Evolutionary conservation across 2,113 vertebrate species (phyloP), one percentile per base, ranked within the genome.

Genomic region (Planiliza haematocheilus): DNA sequence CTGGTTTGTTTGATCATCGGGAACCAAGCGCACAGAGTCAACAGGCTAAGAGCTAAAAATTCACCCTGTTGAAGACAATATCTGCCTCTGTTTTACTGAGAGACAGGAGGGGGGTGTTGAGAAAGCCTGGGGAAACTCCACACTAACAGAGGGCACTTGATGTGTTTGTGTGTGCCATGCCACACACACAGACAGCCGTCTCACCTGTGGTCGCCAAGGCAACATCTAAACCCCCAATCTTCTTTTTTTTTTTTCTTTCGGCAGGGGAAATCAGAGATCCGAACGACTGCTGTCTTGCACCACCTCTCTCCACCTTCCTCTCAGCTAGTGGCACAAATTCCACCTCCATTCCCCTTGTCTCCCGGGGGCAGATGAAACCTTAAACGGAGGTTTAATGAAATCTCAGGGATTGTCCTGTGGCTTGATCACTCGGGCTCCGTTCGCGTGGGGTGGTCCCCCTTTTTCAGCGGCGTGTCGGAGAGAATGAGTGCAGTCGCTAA

Each of bases 301-400:
- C 45, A n/a, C 83, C 58, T 74, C 36, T 51, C 75, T 21, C 58
- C 74, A 38, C 57, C 70, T 69, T 73, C 56, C 64, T 77, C 52
- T 78, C 74, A 48, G 39, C 77, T 63, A 21, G 4, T 57, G 73
- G 78, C 74, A 78, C 64, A 75, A 49, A 79, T 80, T 81, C 56
- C 60, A 34, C 24, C 66, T 48, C 48, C 55, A 12, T 30, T 65
- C 62, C 68, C 63, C 66, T 37, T 43, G 63, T 70, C 61, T 82
- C 76, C 67, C 70, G 20, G 46, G 74, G 75, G 78, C 70, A 74
- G 51, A 86, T 70, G 56, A 52, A 79, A 76, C 85, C 59, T 78
- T 86, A 84, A 91, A 87, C 82, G 80, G 76, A 70, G 80, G 66
- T 79, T 89, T 84, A 87, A 90, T 89, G 51, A 90, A 88, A 90